Evolutionary conservation across 2,113 vertebrate genomes (phyloP), one percentile per base, ranked within the genome.

Genomic region (Propithecus coquereli): DNA sequence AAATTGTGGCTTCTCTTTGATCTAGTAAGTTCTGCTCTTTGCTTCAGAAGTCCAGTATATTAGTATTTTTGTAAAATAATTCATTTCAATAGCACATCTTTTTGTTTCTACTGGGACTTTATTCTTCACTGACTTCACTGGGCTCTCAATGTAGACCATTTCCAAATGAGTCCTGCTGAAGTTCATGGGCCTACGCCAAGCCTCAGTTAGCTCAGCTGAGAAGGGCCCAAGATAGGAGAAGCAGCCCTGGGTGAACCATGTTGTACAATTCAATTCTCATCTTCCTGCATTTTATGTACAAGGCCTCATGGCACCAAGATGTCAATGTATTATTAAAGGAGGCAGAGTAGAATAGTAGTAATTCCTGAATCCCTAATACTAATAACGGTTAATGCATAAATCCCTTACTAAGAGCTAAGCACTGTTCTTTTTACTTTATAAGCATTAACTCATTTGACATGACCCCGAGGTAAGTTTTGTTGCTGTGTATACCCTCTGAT

Each of bases 11-110:
- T 74, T 80, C 34, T 73, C 40, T 94, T 94, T 80, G 76, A 47
- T 95, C 97, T 97, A 97, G 86, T 96, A 96, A 96, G 54, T 97
- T 96, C 87, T 97, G 40, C 52, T 96, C 57, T 82, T 83, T 54
- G 27, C 66, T 71, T 70, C 27, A 96, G 92, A 96, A 94, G 77
- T 95, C 97, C 84, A 61, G 40, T 0, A 6, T 81, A 61, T 57
- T 63, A 97, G 27, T 47, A 65, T 92, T 37, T 86, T 88, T 85
- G 47, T 93, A 88, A 95, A 70, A 89, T 45, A 50, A 71, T 85
- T 88, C 17, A 12, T 93, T 91, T 73, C 20, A 43, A 59, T 34
- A 40, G 43, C 45, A 18, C 2, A 25, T 66, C 20, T 66, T 54
- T 71, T 74, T n/a, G 25, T 16, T 65, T 57, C 63, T 50, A 37